Base-by-base conservation (phyloP, 2,797 vertebrate genomes). In the Babyrousa celebensis region DNA sequence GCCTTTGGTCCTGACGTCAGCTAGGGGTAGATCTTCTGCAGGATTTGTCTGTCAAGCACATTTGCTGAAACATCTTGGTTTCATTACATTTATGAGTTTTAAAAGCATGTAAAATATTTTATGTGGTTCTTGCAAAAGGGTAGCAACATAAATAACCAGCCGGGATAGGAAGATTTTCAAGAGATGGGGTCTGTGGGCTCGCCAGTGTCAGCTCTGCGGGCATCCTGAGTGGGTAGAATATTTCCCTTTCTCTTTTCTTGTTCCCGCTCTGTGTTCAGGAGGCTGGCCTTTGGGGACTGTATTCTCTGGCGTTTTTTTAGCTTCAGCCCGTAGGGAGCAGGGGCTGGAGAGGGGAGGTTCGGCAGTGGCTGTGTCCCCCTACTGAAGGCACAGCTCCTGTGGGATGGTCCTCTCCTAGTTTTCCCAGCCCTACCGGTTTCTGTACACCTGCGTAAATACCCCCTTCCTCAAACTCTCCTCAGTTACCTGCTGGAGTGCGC, bases 61-160 rank as follows among this genome's bases (percentile, higher is more conserved):
- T 97, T 96, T 96, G 97, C 96, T 96, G 98, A 97, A 95, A 93
- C 96, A 97, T 97, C 95, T 97, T 97, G 96, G 95, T 96, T 96
- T 97, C 56, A 1, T 97, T 95, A 48, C 75, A 94, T 97, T 97
- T 98, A 98, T 96, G 97, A 97, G 84, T 97, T 98, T 97, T 58
- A 97, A 98, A 98, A 97, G 96, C 96, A 68, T 60, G 67, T 72
- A 74, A 97, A 97, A 62, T 97, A 96, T 70, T 97, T 91, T 85
- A 70, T 43, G 43, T 52, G 43, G 27, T 89, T 92, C 6, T 92
- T 54, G 3, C 25, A 15, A 71, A 96, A 85, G 80, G 82, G 36
- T 91, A 77, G 89, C 52, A 48, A 25, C 68, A 93, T 97, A 96
- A 98, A 97, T 98, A 98, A 96, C 21, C 29, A 20, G 20, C 32